Percentiles rank a stretch among this genome's conserved stretches.
Evolutionary conservation across 2,888 invertebrate genomes (phyloP).

Genomic region (Tholera decimalis): DNA sequence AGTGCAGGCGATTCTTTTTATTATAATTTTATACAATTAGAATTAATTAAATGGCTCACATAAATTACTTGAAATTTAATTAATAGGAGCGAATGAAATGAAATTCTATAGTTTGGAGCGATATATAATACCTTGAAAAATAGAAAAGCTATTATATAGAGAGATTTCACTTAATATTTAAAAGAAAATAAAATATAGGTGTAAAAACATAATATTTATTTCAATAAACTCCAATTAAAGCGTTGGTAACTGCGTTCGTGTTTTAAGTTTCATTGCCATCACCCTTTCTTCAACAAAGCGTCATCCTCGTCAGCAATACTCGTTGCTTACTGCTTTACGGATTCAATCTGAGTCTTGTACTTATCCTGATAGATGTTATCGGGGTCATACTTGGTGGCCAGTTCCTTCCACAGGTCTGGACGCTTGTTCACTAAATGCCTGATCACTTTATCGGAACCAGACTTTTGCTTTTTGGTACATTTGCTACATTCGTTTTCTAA

Average conservation of each 20-base stretch:
- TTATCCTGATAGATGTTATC: slow-evolving; percentile 92
- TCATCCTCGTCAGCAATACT: background rate
- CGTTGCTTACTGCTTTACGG: slow-evolving; percentile 68
- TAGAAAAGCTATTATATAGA: too few relatives aligned
- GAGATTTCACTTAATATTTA: background rate
- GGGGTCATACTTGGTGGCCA: slow-evolving; percentile 94
- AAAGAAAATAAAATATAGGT: slow-evolving; percentile 3
- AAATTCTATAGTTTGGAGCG: too few relatives aligned
- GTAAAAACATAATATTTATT: slow-evolving; percentile 36
- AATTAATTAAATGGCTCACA: too few relatives aligned
- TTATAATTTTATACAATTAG: background rate
- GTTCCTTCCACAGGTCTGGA: slow-evolving; percentile 92
- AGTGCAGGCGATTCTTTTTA: slow-evolving; percentile 20
- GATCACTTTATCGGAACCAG: slow-evolving; percentile 92
- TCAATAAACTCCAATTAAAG: slow-evolving; percentile 56
- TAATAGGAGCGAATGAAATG: too few relatives aligned
- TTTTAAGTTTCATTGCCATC: slow-evolving; percentile 41
- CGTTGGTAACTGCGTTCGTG: slow-evolving; percentile 48
- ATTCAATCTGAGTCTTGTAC: slow-evolving; percentile 90
- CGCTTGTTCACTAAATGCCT: slow-evolving; percentile 93
- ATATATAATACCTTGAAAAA: too few relatives aligned
- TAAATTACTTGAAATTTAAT: too few relatives aligned
- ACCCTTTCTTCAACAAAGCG: slow-evolving; percentile 39
- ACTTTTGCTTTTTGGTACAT: slow-evolving; percentile 92
- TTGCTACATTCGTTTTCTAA: slow-evolving; percentile 93